These are phyloP conservation scores for Cyprinella venusta DNA, from an alignment of 2,797 vertebrate species.

Conservation along the genomic window DNA sequence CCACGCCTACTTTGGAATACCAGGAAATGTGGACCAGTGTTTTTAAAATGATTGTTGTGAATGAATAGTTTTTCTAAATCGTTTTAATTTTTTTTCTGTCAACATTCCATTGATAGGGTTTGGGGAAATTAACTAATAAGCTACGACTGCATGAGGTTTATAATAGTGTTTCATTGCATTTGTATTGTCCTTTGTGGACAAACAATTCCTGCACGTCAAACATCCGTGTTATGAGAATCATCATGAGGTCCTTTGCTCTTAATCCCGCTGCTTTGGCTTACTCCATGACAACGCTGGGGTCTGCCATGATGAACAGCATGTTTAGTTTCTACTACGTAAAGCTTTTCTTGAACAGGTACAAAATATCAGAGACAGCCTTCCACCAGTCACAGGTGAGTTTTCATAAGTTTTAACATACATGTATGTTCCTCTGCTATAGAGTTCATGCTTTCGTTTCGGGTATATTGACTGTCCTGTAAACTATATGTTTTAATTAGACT, in stretches of 20 bases:
- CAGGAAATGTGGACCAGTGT: conserved; percentile 31
- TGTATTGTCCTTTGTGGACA: not conserved
- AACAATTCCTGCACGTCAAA: not conserved
- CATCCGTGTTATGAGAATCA: conserved; percentile 12
- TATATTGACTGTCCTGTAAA: not conserved
- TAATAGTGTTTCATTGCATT: not conserved
- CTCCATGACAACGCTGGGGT: conserved; percentile 87
- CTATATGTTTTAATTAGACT: not conserved
- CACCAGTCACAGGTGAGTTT: conserved; percentile 84
- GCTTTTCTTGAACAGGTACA: conserved; percentile 87
- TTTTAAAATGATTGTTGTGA: not conserved
- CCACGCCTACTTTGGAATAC: conserved; percentile 21
- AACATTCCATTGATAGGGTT: no score
- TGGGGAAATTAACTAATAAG: not conserved
- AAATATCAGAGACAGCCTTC: conserved; percentile 86
- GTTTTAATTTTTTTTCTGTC: not conserved
- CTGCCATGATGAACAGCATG: conserved; percentile 89
- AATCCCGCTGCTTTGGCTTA: conserved; percentile 80
- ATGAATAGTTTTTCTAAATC: not conserved
- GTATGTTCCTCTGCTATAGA: not conserved
- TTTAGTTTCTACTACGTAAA: conserved; percentile 95
- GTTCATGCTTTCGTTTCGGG: not conserved
- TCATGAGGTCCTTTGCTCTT: conserved; percentile 62
- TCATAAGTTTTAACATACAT: not conserved
- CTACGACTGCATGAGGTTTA: not conserved